Evolutionary conservation across 1,140 invertebrate genomes (phyloP).

Genomic region (Atta colombica): DNA sequence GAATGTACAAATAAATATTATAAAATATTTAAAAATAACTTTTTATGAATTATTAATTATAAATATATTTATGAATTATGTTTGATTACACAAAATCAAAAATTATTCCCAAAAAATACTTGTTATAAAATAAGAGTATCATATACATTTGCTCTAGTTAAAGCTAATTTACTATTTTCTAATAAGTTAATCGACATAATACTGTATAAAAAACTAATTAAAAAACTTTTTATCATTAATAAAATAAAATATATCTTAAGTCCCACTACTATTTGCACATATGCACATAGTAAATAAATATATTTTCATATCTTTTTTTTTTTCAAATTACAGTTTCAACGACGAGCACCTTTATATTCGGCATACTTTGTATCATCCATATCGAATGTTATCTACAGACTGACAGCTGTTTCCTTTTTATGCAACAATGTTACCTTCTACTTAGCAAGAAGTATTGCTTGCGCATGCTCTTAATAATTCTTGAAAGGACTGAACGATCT

Average conservation of each 20-base stretch:
- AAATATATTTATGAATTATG: not conserved
- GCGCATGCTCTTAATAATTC: not conserved
- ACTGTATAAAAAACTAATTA: not conserved
- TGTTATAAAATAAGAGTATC: not conserved
- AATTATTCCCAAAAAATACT: not conserved
- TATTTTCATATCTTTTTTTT: not conserved
- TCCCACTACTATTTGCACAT: not conserved
- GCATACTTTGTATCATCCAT: slow-evolving; percentile 6
- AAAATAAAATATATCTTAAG: not conserved
- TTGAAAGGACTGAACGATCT: not conserved
- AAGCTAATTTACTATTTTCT: not conserved
- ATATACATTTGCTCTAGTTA: not conserved
- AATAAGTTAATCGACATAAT: not conserved
- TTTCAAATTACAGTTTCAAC: not conserved
- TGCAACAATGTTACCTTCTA: not conserved
- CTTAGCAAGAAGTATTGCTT: not conserved
- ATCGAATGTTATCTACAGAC: slow-evolving; percentile 1
- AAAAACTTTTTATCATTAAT: not conserved
- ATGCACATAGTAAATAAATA: not conserved
- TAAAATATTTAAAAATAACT: not conserved
- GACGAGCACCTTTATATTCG: not conserved
- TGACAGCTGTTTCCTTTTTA: not conserved
- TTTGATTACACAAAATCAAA: not conserved
- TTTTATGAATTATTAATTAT: not conserved
- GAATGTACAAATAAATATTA: not conserved